Evolutionary conservation across 2,888 invertebrate species (phyloP), one percentile per base, ranked within the genome.

Genomic region (Lasioglossum calceatum): DNA sequence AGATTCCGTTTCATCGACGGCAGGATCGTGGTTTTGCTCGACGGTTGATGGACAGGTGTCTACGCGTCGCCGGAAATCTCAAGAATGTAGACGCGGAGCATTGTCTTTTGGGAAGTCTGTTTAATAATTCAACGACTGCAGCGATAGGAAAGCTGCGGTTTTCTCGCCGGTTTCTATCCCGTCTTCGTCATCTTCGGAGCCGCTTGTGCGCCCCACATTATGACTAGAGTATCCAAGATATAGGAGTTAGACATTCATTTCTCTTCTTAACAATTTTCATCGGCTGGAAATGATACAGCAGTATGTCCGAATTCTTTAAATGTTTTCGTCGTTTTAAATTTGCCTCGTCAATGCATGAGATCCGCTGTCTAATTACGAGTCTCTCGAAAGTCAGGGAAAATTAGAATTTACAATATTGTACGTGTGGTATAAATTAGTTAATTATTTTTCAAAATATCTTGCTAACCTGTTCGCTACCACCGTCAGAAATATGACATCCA

Each of bases 1-100:
- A 72, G 50, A 72, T 39, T 74, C 27, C 50, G 61, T 79, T 67
- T 74, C 54, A 23, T 44, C n/a, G 23, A 5, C 73, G 67, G 72
- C 42, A 64, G 36, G n/a, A 73, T 67, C 61, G 64, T 73, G 50
- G 32, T 64, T 72, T 64, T 42, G 47, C 70, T 54, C 5, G 36
- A 39, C 39, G 12, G 23, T 3, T 70, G 71, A 71, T n/a, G 2
- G 71, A 42, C 71, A 71, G 71, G 71, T 42, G 50, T 42, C 44
- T 36, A 72, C 19, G 27, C 42, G 27, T 42, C 27, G 61, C 23
- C 16, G 72, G 23, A 77, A 42, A n/a, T 71, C 14, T 71, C 42
- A n/a, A n/a, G 42, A 42, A 42, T 71, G 23, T 42, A 42, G 12
- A 71, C 42, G n/a, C 23, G 5, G 23, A 70, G 8, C 67, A 70